phyloP scores from a whole-genome alignment of 1,140 invertebrate genomes.

The Lucilia cuprina region DNA sequence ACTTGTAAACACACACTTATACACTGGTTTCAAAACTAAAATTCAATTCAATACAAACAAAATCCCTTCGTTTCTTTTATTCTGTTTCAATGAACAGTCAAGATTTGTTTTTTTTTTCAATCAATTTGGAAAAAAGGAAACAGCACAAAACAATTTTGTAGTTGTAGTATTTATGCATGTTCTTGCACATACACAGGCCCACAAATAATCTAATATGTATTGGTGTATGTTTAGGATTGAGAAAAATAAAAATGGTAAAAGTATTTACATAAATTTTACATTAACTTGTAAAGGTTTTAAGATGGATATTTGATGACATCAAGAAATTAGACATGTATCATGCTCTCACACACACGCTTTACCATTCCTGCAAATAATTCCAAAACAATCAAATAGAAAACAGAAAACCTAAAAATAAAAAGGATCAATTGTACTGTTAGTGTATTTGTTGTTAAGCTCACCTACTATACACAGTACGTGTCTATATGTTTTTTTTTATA shows the following conservation, averaged over 20 bases:
- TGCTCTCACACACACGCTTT: not conserved
- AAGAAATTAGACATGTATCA: conserved; percentile 28
- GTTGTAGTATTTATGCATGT: not conserved
- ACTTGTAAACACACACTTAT: conserved; percentile 3
- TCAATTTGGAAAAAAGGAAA: not conserved
- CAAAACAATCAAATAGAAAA: not conserved
- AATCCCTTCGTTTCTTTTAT: conserved; percentile 5
- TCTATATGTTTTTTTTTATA: no score
- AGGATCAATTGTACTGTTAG: no score
- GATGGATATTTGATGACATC: conserved; percentile 34
- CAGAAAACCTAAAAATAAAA: no score
- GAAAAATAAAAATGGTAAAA: not conserved
- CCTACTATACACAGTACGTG: no score
- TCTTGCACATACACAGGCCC: not conserved
- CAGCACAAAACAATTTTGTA: not conserved
- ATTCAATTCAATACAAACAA: not conserved
- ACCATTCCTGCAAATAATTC: no score
- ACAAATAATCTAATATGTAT: no score
- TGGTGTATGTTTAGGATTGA: not conserved
- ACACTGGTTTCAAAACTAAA: not conserved
- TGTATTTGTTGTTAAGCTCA: no score
- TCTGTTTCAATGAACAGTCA: not conserved
- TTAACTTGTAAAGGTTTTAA: conserved; percentile 30
- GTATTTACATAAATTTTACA: conserved; percentile 32
- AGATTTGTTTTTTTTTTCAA: not conserved